Evolutionary conservation across 2,888 invertebrate species (phyloP).

Genomic region (Plagiodera versicolora): DNA sequence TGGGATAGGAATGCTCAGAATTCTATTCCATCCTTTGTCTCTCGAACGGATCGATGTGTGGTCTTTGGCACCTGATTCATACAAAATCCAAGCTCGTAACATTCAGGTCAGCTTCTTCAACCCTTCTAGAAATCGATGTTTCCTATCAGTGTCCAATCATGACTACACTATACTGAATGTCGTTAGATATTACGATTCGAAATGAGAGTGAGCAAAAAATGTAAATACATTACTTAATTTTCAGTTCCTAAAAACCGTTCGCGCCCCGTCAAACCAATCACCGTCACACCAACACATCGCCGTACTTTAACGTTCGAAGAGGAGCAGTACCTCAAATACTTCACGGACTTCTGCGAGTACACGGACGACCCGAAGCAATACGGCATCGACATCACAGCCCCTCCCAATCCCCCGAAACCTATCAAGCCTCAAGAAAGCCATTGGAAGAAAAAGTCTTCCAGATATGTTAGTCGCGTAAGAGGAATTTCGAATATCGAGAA

Average conservation of each 20-base stretch:
- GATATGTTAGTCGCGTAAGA: not conserved
- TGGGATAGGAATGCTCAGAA: too few species aligned
- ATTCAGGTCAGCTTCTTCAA: too few species aligned
- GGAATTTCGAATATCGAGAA: not conserved
- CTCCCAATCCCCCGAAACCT: not conserved
- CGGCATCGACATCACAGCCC: constrained; percentile 34
- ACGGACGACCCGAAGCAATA: constrained; percentile 40
- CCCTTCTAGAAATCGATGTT: too few species aligned
- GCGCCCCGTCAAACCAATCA: constrained; percentile 31
- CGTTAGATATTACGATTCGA: too few species aligned
- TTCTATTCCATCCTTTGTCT: too few species aligned
- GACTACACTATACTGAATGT: too few species aligned
- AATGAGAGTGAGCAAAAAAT: too few species aligned
- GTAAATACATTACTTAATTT: too few species aligned
- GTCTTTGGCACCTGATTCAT: too few species aligned
- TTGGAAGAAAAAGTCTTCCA: not conserved
- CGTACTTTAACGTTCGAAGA: constrained; percentile 42
- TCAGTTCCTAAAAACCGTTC: constrained; percentile 45
- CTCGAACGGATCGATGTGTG: too few species aligned
- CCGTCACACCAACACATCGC: constrained; percentile 26
- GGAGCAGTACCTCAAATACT: constrained; percentile 45
- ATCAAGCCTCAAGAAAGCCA: not conserved
- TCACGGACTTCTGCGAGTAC: constrained; percentile 45
- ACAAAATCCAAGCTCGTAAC: too few species aligned
- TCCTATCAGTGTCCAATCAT: too few species aligned